Evolutionary conservation across 2,797 vertebrate genomes (phyloP).

Genomic region (Oryzias dopingdopingensis): DNA sequence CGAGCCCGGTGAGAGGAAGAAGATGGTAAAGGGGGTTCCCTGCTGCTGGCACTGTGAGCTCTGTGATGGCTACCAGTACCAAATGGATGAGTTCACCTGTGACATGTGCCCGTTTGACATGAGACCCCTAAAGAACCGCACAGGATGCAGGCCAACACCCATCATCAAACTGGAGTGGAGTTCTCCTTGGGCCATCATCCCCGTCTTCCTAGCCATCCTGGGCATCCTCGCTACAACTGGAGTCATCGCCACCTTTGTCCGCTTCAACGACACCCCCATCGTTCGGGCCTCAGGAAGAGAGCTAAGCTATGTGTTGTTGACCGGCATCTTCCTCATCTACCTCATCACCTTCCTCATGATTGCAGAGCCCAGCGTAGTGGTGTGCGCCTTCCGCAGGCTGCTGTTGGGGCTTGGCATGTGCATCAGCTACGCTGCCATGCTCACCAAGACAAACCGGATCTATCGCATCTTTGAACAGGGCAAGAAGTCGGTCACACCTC

Average conservation of each 20-base stretch:
- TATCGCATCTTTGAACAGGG: constrained; percentile 98
- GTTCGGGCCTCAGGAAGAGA: constrained; percentile 90
- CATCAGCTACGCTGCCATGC: constrained; percentile 94
- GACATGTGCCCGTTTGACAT: constrained; percentile 85
- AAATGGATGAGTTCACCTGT: constrained; percentile 84
- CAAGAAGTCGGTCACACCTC: constrained; percentile 90
- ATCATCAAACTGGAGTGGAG: constrained; percentile 89
- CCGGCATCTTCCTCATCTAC: constrained; percentile 93
- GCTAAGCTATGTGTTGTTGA: constrained; percentile 94
- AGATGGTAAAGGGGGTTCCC: constrained; percentile 94
- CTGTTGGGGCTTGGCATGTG: constrained; percentile 94
- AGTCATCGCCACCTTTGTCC: constrained; percentile 80
- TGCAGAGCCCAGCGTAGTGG: constrained; percentile 79
- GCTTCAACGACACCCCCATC: constrained; percentile 88
- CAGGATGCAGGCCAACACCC: constrained; percentile 83
- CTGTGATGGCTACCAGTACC: constrained; percentile 95
- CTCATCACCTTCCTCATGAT: constrained; percentile 87
- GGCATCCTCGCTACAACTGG: constrained; percentile 83
- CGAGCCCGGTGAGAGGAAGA: constrained; percentile 86
- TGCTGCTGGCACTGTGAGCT: constrained; percentile 99
- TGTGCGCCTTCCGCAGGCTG: constrained; percentile 84
- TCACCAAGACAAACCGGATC: constrained; percentile 98
- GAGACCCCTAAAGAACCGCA: constrained; percentile 83
- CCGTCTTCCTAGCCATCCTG: constrained; percentile 83
- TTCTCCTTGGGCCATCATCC: constrained; percentile 88